phyloP scores from a whole-genome alignment of 2,888 invertebrate genomes.

The Andricus quercusramuli region DNA sequence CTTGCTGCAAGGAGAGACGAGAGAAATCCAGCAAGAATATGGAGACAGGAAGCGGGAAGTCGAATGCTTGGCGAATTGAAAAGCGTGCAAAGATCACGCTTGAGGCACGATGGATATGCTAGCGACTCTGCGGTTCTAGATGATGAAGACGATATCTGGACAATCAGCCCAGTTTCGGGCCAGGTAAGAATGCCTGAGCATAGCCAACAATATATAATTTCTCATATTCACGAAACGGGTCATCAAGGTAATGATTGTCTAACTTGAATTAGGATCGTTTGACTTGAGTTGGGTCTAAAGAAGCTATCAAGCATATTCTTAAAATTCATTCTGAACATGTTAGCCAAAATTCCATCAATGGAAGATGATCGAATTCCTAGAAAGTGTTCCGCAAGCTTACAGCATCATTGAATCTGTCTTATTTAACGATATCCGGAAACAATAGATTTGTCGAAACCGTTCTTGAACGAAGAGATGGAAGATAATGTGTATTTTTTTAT shows the following conservation, averaged over 20 bases:
- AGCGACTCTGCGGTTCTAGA: constrained; percentile 90
- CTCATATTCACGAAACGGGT: not conserved
- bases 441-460: too few species aligned
- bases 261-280: too few species aligned
- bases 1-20: constrained; percentile 88
- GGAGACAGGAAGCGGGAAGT: constrained; percentile 87
- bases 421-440: too few species aligned
- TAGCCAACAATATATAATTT: not conserved
- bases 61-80: constrained; percentile 82
- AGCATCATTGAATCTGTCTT: too few species aligned
- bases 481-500: too few species aligned
- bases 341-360: too few species aligned
- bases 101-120: constrained; percentile 86
- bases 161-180: constrained; percentile 64
- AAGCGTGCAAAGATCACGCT: constrained; percentile 78
- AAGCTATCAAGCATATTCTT: too few species aligned
- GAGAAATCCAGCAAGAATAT: constrained; percentile 79
- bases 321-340: too few species aligned
- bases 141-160: constrained; percentile 84
- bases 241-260: not conserved
- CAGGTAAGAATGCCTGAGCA: constrained; percentile 62
- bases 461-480: too few species aligned
- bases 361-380: too few species aligned
- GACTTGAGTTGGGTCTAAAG: too few species aligned
- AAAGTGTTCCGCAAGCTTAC: too few species aligned